Conservation (phyloP, 2,113 vertebrate genomes). For the Triplophysa siluroides region DNA sequence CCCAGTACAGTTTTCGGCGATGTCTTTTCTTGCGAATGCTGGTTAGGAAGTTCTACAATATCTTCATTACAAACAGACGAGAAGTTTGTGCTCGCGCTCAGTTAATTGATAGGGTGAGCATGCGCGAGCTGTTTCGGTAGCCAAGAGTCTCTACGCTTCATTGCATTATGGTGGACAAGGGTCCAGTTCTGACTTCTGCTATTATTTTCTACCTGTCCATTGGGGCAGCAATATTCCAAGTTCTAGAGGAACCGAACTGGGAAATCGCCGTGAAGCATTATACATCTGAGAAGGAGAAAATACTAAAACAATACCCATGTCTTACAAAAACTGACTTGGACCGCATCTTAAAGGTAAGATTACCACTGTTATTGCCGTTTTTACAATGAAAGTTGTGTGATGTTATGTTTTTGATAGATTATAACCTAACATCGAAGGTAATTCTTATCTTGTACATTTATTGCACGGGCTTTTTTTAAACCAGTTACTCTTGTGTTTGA, state of each 20-base stretch:
- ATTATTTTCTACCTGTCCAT: constrained; percentile 99
- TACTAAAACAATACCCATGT: constrained; percentile 86
- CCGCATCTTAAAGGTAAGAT: constrained; percentile 87
- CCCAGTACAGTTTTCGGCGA: no score
- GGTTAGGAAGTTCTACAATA: no score
- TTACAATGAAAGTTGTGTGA: not conserved
- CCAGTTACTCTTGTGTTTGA: no score
- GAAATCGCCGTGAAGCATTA: constrained; percentile 79
- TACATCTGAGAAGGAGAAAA: constrained; percentile 73
- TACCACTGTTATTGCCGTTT: not conserved
- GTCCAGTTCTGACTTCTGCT: constrained; percentile 93
- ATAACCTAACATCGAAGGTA: not conserved
- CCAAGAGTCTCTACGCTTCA: constrained; percentile 38
- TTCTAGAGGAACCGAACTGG: constrained; percentile 95
- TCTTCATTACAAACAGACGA: no score
- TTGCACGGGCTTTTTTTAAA: not conserved
- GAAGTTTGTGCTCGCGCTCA: constrained; percentile 17
- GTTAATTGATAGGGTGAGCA: constrained; percentile 19
- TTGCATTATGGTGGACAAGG: constrained; percentile 93
- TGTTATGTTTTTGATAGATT: not conserved
- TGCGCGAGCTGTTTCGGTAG: constrained; percentile 46
- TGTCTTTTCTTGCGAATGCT: no score
- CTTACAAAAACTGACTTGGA: constrained; percentile 85
- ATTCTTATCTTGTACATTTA: not conserved
- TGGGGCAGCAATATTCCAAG: constrained; percentile 96